Percentiles rank a stretch among this genome's conserved stretches.
Conservation (phyloP, 2,888 invertebrate genomes). For the Agrenia bidenticulata region DNA sequence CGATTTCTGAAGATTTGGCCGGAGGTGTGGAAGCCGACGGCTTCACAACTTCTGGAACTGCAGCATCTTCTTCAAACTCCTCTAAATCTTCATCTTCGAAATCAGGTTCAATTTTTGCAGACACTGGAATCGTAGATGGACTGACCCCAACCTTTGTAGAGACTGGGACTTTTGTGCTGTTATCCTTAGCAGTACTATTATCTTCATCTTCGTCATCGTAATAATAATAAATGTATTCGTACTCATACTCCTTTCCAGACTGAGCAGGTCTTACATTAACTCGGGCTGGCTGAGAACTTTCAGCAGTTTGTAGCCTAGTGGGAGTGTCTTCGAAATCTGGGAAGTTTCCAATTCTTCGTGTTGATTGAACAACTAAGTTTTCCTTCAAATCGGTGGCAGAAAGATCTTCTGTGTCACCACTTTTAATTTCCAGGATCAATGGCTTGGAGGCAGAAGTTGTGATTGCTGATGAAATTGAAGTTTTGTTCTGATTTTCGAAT, state of each 20-base stretch:
- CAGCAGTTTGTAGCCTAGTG: conserved; percentile 48
- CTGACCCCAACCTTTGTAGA: not conserved
- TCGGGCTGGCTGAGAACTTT: conserved; percentile 63
- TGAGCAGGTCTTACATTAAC: conserved; percentile 84
- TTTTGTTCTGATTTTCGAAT: conserved; percentile 27
- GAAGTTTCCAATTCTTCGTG: conserved; percentile 42
- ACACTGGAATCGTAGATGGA: conserved; percentile 10
- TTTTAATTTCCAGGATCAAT: too few relatives aligned
- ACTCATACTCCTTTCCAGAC: conserved; percentile 86
- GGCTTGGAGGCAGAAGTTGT: conserved; percentile 23
- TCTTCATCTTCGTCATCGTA: conserved; percentile 71
- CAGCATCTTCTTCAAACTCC: conserved; percentile 24
- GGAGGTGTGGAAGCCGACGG: conserved; percentile 17
- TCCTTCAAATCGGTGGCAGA: conserved; percentile 38
- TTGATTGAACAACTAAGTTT: conserved; percentile 50
- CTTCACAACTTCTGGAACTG: conserved; percentile 30
- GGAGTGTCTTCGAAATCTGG: conserved; percentile 52
- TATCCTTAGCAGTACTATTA: conserved; percentile 16
- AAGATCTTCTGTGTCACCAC: not conserved
- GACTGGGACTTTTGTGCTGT: not conserved
- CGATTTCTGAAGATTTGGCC: conserved; percentile 12
- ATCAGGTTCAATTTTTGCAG: conserved; percentile 27
- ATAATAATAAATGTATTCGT: conserved; percentile 88
- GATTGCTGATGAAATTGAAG: conserved; percentile 19
- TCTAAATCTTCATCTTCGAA: conserved; percentile 31